Evolutionary conservation across 2,888 invertebrate genomes (phyloP), one percentile per base, ranked within the genome.

Genomic region (Ypsolopha scabrella): DNA sequence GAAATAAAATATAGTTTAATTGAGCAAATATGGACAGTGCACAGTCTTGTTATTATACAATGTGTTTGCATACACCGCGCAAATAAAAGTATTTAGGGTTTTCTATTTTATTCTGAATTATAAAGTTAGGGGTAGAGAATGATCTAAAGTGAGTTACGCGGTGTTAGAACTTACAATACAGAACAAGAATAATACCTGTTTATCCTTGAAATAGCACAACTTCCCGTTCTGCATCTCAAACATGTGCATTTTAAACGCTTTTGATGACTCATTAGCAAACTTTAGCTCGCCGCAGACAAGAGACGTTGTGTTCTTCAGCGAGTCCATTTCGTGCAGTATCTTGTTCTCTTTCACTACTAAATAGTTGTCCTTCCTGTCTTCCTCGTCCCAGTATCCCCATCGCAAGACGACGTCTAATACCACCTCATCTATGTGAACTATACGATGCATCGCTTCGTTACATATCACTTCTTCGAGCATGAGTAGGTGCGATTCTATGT

Each of bases 371-470:
- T 93, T 94, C 38, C 95, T 87, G 72, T 96, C 95, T n/a, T 90
- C 90, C 54, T 93, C 92, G 50, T 94, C 92, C 96, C 97, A 97
- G 65, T 93, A 93, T 1, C 94, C 91, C 97, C 97, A 97, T 7
- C 93, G 89, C 0, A 93, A 80, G 0, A 93, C 92, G 0, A 90
- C 88, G 60, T 92, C 90, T 2, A 92, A 70, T 0, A 91, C 90
- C 50, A 90, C 89, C 66, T 94, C 94, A 50, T 91, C 88, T 60
- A 93, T 90, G 72, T 96, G 95, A 1, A 97, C 85, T 0, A 94
- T 92, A 0, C 97, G 87, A 50, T 90, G 89, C 74, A 95, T 76
- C 11, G 90, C 87, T 33, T 92, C 94, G 59, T 90, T 90, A 61
- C 94, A 89, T 58, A 96, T 91, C 0, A 93, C 91, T 76, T 97